These are phyloP conservation scores for Chromobotia macracanthus DNA, from an alignment of 2,797 vertebrate species.

Conservation along the genomic window DNA sequence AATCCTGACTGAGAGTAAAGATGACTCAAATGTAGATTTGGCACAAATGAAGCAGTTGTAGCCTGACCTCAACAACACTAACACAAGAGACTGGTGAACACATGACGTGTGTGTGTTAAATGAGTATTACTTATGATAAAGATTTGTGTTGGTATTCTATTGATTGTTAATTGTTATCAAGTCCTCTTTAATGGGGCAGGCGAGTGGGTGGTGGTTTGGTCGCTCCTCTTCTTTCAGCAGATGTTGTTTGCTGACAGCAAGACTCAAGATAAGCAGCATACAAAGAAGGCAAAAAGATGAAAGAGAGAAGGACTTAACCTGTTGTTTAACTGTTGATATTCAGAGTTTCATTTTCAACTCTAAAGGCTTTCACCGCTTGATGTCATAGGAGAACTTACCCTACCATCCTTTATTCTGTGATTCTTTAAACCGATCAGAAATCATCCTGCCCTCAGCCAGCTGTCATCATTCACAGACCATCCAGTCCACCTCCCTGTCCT, in stretches of 20 bases:
- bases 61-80: neutral
- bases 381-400: neutral
- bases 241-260: slow-evolving; percentile 67
- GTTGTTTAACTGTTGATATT: neutral
- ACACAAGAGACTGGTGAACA: neutral
- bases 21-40: too few species aligned
- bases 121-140: neutral
- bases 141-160: neutral
- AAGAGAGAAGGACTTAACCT: slow-evolving; percentile 65
- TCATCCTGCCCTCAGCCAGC: too few species aligned
- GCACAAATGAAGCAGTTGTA: too few species aligned
- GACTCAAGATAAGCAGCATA: slow-evolving; percentile 64
- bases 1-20: too few species aligned
- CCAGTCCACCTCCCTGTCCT: too few species aligned
- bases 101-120: slow-evolving; percentile 2
- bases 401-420: neutral
- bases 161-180: slow-evolving; percentile 5
- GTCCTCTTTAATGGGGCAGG: neutral
- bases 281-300: slow-evolving; percentile 66
- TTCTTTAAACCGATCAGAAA: neutral
- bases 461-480: too few species aligned
- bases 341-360: too few species aligned
- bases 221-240: slow-evolving; percentile 62
- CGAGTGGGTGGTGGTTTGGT: neutral
- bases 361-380: neutral